Base-by-base conservation (phyloP, 2,797 vertebrate species). In the Pelodytes ibericus region DNA sequence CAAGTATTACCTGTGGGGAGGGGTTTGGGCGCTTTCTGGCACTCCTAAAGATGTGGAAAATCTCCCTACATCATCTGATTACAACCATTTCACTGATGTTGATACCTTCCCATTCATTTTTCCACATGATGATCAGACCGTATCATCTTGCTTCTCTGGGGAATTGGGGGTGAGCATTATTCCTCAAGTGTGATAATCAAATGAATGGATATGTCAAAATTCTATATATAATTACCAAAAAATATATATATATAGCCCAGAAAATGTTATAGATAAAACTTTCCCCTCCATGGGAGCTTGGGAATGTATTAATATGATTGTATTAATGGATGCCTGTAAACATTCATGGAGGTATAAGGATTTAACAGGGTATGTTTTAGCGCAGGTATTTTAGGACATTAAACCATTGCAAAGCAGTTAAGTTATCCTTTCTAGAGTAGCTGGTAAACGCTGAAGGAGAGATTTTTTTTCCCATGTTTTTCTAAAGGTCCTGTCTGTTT, bases 31-130 rank as follows among this genome's bases (percentile, higher is more conserved):
- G n/a, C 1, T 63, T 22, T n/a, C 18, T 24, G 20, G 60, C 44
- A 44, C 20, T 77, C 49, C 69, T 66, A 66, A 59, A 63, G 68
- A 77, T 59, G 60, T 59, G 44, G 74, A 71, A 49, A 22, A 44
- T 47, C 24, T 58, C 24, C 31, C 59, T 47, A 39, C 26, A 31
- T 70, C 24, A 29, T 69, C 44, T 70, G 29, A 26, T 57, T 70
- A 53, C 15, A 53, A 20, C 15, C 22, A 33, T 39, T 53, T 68
- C 20, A 51, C 53, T 41, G 63, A 31, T 33, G 13, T 5, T 1
- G 49, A 25, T 4, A 8, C 7, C 49, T 22, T n/a, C n/a, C 6
- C 20, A 44, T 13, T 44, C 11, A 15, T 36, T 5, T 2, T 20
- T 53, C 7, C 49, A 53, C 49, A 3, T 53, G 49, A 22, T 24